Base-by-base conservation (phyloP, 1,140 invertebrate genomes). In the Lethocerus indicus region DNA sequence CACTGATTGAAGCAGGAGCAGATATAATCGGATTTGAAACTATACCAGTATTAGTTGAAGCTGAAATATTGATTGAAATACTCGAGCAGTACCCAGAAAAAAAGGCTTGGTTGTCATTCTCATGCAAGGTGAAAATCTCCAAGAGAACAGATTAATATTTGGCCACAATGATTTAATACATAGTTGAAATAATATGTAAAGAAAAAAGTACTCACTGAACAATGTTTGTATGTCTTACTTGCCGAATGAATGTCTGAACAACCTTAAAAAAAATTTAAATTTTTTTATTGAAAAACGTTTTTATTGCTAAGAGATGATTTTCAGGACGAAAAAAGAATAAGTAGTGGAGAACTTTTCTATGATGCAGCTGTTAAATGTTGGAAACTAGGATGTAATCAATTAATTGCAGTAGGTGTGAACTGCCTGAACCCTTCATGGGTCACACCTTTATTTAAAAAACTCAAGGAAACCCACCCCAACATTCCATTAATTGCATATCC, bases 11-110 rank as follows among this genome's bases (percentile, higher is more conserved):
- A 52, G 76, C 74, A 32, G 84, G 84, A 13, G 79, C 83, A 2
- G 85, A 93, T 65, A 59, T 90, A 0, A 59, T 95, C 27, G 86
- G 85, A 9, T 63, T 94, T 51, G 91, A 96, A 65, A 95, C 91
- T 0, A 81, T 94, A 55, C 90, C 91, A 12, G 83, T 84, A 51
- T 65, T 61, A 18, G 67, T 74, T 43, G 91, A 95, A 67, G 90
- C 83, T 0, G 70, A 83, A 63, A 82, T 83, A 57, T 63, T 93
- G 1, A 68, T 87, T 3, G 72, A 84, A 37, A 63, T 91, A 23
- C 59, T 94, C 14, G 68, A 74, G 35, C 74, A 87, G 51, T 88
- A 77, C 65, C 80, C 80, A n/a, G 57, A 70, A 27, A 63, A 69
- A 0, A 82, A 79, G 63, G 83, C 82, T 9, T 92, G 87, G 85